Evolutionary conservation across 2,888 invertebrate species (phyloP), one percentile per base, ranked within the genome.

Genomic region (Cotesia congregata): DNA sequence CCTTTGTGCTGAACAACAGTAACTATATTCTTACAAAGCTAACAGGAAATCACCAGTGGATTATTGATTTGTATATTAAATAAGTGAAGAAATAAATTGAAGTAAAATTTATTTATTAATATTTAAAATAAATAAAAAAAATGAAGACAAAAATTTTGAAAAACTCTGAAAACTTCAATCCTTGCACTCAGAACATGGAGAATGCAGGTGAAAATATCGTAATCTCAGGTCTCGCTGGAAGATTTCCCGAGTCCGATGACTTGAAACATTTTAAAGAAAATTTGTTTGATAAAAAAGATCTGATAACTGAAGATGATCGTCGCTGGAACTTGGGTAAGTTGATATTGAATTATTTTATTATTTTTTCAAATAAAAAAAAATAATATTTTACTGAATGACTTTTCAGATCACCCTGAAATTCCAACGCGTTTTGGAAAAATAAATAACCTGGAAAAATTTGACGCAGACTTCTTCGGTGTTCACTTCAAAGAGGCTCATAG

Each of bases 241-340:
- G 93, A 85, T 95, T 95, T 88, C 97, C 97, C 0, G 93, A 95
- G 83, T 95, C 95, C 0, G 92, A 94, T 80, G 94, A 94, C 82
- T 92, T 96, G 75, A 89, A 92, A 70, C 93, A 95, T 81, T 93
- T 96, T 67, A 90, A 92, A 85, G 90, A 94, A 73, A 94, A 94
- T 84, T 91, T 97, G 15, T 92, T 94, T 83, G 93, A 94, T 86
- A 95, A 95, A 88, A 92, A 95, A 81, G 97, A 98, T 85, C 91
- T 93, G 88, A 90, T 93, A 62, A 92, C 89, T 6, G 87, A 81
- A 9, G 90, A 90, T 75, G 86, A 86, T 70, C 83, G 88, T 1
- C 87, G 91, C 71, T 91, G 91, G 91, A 87, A 86, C 74, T 71
- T 85, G 71, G 86, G 87, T 87, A 76, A 81, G 68, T 12, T 12